Percentiles rank a stretch among this genome's conserved stretches.
phyloP scores from a whole-genome alignment of 2,888 invertebrate species.

The Pyrrhia umbra region DNA sequence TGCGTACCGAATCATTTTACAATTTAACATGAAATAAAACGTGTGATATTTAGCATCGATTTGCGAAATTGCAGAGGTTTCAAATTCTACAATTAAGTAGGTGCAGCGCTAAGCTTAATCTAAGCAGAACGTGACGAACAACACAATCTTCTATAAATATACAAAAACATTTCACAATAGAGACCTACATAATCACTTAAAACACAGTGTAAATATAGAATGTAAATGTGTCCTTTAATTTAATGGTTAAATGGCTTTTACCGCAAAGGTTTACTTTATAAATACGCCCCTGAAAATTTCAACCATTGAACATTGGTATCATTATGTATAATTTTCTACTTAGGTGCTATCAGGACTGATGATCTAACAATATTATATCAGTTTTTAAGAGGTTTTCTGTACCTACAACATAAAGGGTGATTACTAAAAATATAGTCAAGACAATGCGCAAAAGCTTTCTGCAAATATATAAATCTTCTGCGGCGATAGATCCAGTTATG shows the following conservation, averaged over 20 bases:
- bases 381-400: no score
- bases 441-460: background rate
- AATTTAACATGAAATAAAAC: conserved; percentile 1
- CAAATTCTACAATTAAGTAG: conserved; percentile 1
- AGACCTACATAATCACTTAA: background rate
- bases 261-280: background rate
- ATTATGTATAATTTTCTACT: background rate
- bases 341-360: background rate
- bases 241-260: background rate
- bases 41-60: conserved; percentile 16
- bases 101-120: conserved; percentile 4
- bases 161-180: conserved; percentile 6
- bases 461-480: no score
- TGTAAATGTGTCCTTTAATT: background rate
- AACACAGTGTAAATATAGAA: background rate
- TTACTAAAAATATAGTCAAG: background rate
- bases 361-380: background rate
- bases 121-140: conserved; percentile 41
- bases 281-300: background rate
- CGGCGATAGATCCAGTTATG: no score
- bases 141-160: conserved; percentile 6
- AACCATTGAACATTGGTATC: background rate
- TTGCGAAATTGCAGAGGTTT: conserved; percentile 1
- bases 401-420: no score
- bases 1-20: conserved; percentile 1